phyloP scores from a whole-genome alignment of 1,140 invertebrate species.

The Oryzaephilus surinamensis region DNA sequence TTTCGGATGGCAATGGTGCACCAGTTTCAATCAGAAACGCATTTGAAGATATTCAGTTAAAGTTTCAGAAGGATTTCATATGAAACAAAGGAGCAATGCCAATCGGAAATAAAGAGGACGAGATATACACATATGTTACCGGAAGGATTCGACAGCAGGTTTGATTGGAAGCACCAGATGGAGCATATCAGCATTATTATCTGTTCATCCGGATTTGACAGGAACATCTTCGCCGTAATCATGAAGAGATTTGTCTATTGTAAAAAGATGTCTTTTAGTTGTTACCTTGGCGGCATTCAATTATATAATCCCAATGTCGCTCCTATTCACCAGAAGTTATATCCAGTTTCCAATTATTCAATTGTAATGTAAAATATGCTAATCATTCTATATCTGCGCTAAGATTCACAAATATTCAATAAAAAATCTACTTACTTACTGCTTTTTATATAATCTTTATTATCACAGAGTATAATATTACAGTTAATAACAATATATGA shows the following conservation, averaged over 20 bases:
- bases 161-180: constrained; percentile 24
- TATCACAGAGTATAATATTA: too few species aligned
- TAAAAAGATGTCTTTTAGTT: constrained; percentile 12
- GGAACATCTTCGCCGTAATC: constrained; percentile 17
- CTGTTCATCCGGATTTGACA: constrained; percentile 23
- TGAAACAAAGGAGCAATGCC: constrained; percentile 10
- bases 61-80: too few species aligned
- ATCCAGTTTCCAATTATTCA: too few species aligned
- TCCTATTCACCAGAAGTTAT: too few species aligned
- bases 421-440: too few species aligned
- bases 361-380: too few species aligned
- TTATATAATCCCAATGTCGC: background rate
- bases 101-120: constrained; percentile 14
- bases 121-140: constrained; percentile 17
- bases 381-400: too few species aligned
- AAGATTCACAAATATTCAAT: too few species aligned
- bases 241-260: constrained; percentile 20
- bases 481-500: too few species aligned
- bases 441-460: too few species aligned
- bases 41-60: background rate
- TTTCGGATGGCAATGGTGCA: too few species aligned
- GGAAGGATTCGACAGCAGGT: constrained; percentile 22
- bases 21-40: constrained; percentile 3
- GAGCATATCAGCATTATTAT: constrained; percentile 24
- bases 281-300: too few species aligned